These are phyloP conservation scores for Engystomops pustulosus DNA, from an alignment of 2,113 vertebrate genomes.

Conservation along the genomic window DNA sequence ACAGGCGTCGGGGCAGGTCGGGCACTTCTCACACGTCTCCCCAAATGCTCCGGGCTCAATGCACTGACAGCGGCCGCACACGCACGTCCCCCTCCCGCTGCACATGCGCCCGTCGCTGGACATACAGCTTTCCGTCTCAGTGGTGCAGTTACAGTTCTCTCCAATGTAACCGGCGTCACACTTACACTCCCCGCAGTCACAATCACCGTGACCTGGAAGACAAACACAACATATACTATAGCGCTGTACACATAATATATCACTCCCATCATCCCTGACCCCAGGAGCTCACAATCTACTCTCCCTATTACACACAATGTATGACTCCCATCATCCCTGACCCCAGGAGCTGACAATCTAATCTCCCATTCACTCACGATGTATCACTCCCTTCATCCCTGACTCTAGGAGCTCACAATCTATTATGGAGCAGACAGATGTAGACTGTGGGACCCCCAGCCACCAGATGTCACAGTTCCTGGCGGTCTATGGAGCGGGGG, in stretches of 20 bases:
- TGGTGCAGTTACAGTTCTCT: constrained; percentile 97
- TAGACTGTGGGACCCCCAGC: no score
- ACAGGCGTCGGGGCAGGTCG: constrained; percentile 92
- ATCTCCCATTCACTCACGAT: neutral
- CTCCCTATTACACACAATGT: no score
- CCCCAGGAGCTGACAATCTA: no score
- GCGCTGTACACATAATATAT: no score
- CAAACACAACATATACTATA: neutral
- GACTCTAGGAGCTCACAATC: no score
- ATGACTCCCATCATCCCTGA: no score
- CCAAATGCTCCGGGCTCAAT: constrained; percentile 91
- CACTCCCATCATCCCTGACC: no score
- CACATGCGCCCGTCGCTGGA: constrained; percentile 88
- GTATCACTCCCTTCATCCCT: neutral
- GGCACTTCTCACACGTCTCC: constrained; percentile 92
- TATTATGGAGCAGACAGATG: no score
- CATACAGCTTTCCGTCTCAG: constrained; percentile 77
- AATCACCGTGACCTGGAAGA: constrained; percentile 88
- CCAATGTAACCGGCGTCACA: constrained; percentile 89
- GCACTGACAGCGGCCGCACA: constrained; percentile 90
- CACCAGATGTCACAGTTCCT: neutral
- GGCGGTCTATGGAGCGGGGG: neutral
- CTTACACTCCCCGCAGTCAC: constrained; percentile 95
- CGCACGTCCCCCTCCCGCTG: constrained; percentile 84
- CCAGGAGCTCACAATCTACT: no score